Conservation (phyloP, 1,140 invertebrate genomes). For the Pissodes strobi region DNA sequence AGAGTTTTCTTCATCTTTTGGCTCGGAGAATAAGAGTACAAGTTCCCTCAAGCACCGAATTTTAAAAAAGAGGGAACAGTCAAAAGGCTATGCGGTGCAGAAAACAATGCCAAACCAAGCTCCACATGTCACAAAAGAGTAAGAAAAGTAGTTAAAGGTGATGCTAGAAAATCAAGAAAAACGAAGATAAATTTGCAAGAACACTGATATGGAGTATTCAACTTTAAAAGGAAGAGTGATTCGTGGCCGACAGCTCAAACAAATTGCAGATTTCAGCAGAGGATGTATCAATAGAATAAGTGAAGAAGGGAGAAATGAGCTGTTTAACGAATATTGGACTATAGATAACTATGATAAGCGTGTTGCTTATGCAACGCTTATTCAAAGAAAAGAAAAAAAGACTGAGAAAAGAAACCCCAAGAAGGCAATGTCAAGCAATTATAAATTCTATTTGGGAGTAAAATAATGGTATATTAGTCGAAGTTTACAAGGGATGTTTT, state of each 20-base stretch:
- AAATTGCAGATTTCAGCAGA: not conserved
- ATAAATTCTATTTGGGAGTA: not conserved
- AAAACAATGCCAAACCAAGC: not conserved
- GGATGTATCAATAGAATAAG: constrained; percentile 4
- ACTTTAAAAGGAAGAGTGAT: constrained; percentile 6
- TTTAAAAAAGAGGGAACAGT: not conserved
- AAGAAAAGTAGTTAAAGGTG: constrained; percentile 9
- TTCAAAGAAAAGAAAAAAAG: constrained; percentile 5
- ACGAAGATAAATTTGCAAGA: not conserved
- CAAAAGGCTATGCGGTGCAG: not conserved
- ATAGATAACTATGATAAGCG: not conserved
- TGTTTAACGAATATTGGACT: not conserved
- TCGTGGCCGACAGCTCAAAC: not conserved
- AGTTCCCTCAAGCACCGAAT: not conserved
- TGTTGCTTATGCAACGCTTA: not conserved
- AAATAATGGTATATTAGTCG: not conserved
- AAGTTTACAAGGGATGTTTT: constrained; percentile 2
- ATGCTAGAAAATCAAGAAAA: not conserved
- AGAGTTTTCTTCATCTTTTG: not conserved
- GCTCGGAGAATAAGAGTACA: not conserved
- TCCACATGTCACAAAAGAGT: not conserved
- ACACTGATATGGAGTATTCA: not conserved
- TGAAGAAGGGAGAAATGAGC: not conserved
- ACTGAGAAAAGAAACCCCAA: not conserved
- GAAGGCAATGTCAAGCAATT: not conserved